Percentiles rank a stretch among this genome's conserved stretches.
These are phyloP conservation scores for Lanistes nyassanus DNA, from an alignment of 1,140 invertebrate species.

Conservation along the genomic window DNA sequence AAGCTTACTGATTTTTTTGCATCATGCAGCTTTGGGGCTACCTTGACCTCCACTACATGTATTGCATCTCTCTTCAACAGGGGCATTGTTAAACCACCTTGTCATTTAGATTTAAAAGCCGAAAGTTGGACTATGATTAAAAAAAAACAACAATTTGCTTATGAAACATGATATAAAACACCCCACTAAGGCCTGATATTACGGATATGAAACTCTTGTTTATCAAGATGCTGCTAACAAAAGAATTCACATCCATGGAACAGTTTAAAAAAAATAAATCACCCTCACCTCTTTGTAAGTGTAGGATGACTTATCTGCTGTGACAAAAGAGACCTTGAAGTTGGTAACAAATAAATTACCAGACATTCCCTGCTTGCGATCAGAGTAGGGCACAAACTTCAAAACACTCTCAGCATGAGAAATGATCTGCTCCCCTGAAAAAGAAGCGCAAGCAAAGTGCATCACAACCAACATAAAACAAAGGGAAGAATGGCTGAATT, in stretches of 20 bases:
- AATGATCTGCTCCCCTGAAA: slow-evolving; percentile 80
- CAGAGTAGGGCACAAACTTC: slow-evolving; percentile 82
- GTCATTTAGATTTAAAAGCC: no score
- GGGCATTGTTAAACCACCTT: no score
- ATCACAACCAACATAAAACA: no score
- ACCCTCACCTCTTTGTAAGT: slow-evolving; percentile 36
- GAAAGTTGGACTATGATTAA: no score
- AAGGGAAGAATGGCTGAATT: no score
- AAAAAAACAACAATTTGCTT: no score
- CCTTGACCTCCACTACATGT: no score
- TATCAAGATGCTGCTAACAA: not conserved
- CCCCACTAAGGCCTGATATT: no score
- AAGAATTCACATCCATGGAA: not conserved
- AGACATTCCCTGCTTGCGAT: slow-evolving; percentile 79
- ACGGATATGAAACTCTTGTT: not conserved
- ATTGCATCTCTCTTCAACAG: no score
- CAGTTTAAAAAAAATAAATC: not conserved
- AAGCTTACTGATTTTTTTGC: no score
- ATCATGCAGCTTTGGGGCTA: no score
- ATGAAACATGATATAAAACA: no score
- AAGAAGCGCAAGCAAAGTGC: slow-evolving; percentile 6
- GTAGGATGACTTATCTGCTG: slow-evolving; percentile 71
- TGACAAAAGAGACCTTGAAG: slow-evolving; percentile 87
- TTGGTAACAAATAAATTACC: slow-evolving; percentile 86
- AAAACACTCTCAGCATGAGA: slow-evolving; percentile 82